phyloP scores from a whole-genome alignment of 2,888 invertebrate genomes.

The Oligia strigilis region DNA sequence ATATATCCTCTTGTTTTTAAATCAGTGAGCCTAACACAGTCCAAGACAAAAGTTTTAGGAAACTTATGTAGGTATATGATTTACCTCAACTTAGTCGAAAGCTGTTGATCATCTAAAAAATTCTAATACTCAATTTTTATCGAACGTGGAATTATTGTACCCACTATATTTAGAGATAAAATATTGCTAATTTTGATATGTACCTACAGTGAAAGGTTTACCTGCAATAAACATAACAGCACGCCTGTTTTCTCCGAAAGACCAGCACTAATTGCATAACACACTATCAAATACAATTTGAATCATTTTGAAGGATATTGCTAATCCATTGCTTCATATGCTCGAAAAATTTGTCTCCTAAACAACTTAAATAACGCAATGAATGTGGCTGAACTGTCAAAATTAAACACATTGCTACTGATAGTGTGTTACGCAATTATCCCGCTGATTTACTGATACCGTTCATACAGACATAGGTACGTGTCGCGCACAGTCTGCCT shows the following conservation, averaged over 20 bases:
- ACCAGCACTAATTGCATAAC: background rate
- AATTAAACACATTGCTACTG: too few species aligned
- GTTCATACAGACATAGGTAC: background rate
- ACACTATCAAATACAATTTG: too few species aligned
- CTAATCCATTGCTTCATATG: too few species aligned
- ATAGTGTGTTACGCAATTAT: too few species aligned
- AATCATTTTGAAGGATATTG: too few species aligned
- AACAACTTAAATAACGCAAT: too few species aligned
- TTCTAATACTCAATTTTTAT: too few species aligned
- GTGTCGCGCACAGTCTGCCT: background rate
- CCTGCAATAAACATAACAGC: background rate
- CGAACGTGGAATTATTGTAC: background rate
- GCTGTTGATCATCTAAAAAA: background rate
- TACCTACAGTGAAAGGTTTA: background rate
- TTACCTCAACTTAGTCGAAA: background rate
- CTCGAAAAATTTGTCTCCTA: too few species aligned
- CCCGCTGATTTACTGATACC: background rate
- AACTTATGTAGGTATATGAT: background rate
- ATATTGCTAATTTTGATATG: background rate
- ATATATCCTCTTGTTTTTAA: background rate
- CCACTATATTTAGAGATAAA: background rate
- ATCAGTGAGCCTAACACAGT: background rate
- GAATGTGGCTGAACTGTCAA: too few species aligned
- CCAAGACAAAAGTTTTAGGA: background rate
- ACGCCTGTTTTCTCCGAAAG: too few species aligned